phyloP scores from a whole-genome alignment of 92 coral and sea anemone species.

The Parazoanthus swiftii region DNA sequence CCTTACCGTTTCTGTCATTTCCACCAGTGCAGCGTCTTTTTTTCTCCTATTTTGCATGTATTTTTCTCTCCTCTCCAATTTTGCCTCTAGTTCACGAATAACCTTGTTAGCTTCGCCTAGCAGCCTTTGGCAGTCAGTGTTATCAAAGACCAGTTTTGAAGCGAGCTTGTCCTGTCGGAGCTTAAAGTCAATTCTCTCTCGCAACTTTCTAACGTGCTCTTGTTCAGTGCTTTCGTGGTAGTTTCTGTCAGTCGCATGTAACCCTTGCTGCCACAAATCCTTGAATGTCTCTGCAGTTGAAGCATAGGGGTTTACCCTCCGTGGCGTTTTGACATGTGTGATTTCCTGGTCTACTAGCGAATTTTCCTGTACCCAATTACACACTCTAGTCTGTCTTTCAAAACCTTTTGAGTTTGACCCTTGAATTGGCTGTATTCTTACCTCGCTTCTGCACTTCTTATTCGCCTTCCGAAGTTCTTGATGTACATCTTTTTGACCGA shows the following conservation, averaged over 20 bases:
- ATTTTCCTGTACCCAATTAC: slow-evolving; percentile 26
- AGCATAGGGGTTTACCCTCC: background rate
- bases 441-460: background rate
- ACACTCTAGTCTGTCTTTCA: slow-evolving; percentile 7
- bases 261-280: background rate
- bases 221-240: slow-evolving; percentile 21
- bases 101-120: slow-evolving; percentile 47
- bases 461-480: background rate
- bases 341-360: background rate
- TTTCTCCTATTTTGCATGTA: slow-evolving; percentile 45
- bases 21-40: slow-evolving; percentile 50
- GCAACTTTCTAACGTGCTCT: slow-evolving; percentile 45
- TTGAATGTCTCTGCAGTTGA: background rate
- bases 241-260: background rate
- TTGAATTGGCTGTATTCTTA: background rate
- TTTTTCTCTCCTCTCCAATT: slow-evolving; percentile 52
- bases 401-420: slow-evolving; percentile 1
- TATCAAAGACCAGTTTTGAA: slow-evolving; percentile 52
- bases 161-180: slow-evolving; percentile 58
- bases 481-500: background rate
- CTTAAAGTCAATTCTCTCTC: slow-evolving; percentile 49
- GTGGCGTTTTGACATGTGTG: background rate
- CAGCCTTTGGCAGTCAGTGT: slow-evolving; percentile 45
- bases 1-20: slow-evolving; percentile 38
- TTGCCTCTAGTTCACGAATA: slow-evolving; percentile 46